A percentile compares a stretch with the other conserved stretches of the same genome.
These are phyloP conservation scores for Pteronotus mesoamericanus DNA, from an alignment of 2,797 vertebrate genomes.

Conservation along the genomic window DNA sequence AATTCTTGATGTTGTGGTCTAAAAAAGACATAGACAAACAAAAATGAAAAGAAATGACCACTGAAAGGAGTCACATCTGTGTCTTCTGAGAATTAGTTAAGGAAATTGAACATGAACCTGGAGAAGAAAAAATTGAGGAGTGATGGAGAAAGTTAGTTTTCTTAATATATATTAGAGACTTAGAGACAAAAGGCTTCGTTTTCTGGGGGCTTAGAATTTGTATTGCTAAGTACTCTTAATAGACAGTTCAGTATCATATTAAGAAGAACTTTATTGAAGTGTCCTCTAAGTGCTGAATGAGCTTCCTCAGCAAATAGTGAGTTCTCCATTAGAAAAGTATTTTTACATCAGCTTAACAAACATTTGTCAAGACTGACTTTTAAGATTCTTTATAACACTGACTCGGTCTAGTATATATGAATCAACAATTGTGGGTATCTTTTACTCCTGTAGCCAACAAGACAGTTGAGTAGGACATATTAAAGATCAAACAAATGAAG, in stretches of 20 bases:
- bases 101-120: neutral
- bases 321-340: conserved; percentile 3
- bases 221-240: neutral
- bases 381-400: neutral
- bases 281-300: neutral
- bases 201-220: neutral
- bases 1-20: neutral
- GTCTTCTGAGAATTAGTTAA: neutral
- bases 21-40: neutral
- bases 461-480: neutral
- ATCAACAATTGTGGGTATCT: neutral
- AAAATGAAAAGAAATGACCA: neutral
- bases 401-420: neutral
- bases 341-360: neutral
- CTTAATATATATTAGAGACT: neutral
- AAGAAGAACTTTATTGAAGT: neutral
- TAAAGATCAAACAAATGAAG: neutral
- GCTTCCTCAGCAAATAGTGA: neutral
- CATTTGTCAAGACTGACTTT: neutral
- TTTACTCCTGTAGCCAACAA: conserved; percentile 3
- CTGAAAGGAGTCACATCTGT: neutral
- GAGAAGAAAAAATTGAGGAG: neutral
- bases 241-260: neutral
- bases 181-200: neutral
- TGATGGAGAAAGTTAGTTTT: neutral